phyloP scores from a whole-genome alignment of 2,888 invertebrate species.

The Campopleginae sp. region DNA sequence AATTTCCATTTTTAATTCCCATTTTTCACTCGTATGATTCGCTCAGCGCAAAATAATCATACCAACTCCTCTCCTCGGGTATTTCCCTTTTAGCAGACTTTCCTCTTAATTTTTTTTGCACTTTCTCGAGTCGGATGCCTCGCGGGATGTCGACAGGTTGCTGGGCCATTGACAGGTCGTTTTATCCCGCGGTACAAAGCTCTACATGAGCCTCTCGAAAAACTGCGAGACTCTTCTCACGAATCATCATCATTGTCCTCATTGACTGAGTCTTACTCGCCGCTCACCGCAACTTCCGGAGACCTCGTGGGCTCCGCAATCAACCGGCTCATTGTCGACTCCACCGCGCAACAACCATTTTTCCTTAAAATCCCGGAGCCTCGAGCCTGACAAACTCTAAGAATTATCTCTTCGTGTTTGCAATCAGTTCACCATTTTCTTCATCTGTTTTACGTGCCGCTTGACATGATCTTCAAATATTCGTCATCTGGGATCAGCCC shows the following conservation, averaged over 20 bases:
- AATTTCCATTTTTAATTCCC: too few relatives aligned
- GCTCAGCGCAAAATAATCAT: not conserved
- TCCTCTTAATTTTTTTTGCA: conserved; percentile 5
- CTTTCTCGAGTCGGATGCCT: conserved; percentile 9
- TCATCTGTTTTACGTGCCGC: not conserved
- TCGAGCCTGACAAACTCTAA: not conserved
- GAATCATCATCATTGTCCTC: conserved; percentile 7
- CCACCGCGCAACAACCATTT: not conserved
- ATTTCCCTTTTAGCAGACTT: not conserved
- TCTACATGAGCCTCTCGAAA: conserved; percentile 3
- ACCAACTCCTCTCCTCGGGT: not conserved
- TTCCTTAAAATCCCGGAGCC: not conserved
- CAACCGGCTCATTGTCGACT: conserved; percentile 10
- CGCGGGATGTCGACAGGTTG: conserved; percentile 7
- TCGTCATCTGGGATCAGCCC: not conserved
- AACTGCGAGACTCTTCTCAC: not conserved
- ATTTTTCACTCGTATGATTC: conserved; percentile 67
- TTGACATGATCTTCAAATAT: conserved; percentile 2
- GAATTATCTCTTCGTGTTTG: not conserved
- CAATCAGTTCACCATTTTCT: conserved; percentile 19
- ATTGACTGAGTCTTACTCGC: not conserved
- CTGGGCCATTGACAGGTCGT: not conserved
- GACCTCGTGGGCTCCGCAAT: conserved; percentile 19
- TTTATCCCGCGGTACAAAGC: conserved; percentile 6
- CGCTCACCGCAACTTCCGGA: conserved; percentile 19